These are phyloP conservation scores for Parascotia fuliginaria DNA, from an alignment of 2,888 invertebrate genomes.

Conservation along the genomic window DNA sequence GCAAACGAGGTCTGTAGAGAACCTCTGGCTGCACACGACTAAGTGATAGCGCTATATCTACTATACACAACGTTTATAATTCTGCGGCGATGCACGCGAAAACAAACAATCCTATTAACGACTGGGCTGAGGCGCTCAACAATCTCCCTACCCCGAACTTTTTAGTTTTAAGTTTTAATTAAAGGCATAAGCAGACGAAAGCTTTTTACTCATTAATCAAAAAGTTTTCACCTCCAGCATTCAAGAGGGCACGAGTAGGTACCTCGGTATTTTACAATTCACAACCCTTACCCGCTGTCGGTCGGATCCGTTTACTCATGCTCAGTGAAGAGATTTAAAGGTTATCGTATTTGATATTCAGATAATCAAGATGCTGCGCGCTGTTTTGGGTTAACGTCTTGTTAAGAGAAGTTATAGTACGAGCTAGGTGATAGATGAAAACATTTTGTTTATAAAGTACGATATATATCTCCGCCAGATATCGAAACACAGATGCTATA, in stretches of 20 bases:
- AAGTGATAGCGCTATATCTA: conserved; percentile 44
- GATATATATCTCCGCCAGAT: conserved; percentile 9
- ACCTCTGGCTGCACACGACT: conserved; percentile 39
- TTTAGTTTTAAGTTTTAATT: conserved; percentile 55
- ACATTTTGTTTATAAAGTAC: conserved; percentile 22
- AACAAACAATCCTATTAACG: conserved; percentile 45
- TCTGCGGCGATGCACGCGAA: conserved; percentile 22
- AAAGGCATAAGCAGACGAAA: conserved; percentile 49
- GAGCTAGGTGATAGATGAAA: neutral
- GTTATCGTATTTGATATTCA: conserved; percentile 11
- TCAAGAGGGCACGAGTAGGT: conserved; percentile 33
- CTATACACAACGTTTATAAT: conserved; percentile 29
- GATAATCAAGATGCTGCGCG: conserved; percentile 1
- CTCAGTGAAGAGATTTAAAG: conserved; percentile 15
- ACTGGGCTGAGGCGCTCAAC: conserved; percentile 30
- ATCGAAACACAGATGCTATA: conserved; percentile 33
- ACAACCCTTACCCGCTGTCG: conserved; percentile 36
- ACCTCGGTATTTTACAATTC: conserved; percentile 44
- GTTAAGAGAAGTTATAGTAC: neutral
- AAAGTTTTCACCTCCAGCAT: conserved; percentile 44
- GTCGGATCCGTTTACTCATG: conserved; percentile 15
- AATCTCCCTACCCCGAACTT: conserved; percentile 36
- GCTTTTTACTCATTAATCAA: conserved; percentile 50
- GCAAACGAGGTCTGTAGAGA: conserved; percentile 35
- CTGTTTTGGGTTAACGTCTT: conserved; percentile 2